phyloP scores from a whole-genome alignment of 2,113 vertebrate species.

The Entosphenus tridentatus region DNA sequence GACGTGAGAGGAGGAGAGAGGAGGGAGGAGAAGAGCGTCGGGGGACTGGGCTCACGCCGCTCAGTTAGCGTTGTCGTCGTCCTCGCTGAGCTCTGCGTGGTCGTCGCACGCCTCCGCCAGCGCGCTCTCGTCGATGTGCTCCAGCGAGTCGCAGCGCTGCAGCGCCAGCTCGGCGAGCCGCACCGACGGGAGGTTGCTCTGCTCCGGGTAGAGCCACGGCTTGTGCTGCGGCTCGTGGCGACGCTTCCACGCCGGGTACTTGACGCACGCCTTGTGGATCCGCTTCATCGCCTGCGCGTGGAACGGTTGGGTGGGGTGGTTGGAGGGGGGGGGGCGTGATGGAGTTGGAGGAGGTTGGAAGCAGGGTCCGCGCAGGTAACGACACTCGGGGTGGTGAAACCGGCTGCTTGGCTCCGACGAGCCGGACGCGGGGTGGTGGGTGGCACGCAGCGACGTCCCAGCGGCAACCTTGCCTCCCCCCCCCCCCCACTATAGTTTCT shows the following conservation, averaged over 20 bases:
- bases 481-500: too few relatives aligned
- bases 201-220: slow-evolving; percentile 42
- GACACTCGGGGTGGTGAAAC: not conserved
- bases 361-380: slow-evolving; percentile 6
- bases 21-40: not conserved
- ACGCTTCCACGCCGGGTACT: slow-evolving; percentile 50
- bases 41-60: not conserved
- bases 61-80: slow-evolving; percentile 19
- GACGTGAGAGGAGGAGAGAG: not conserved
- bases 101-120: slow-evolving; percentile 22
- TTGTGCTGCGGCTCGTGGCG: slow-evolving; percentile 34
- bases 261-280: slow-evolving; percentile 49
- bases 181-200: slow-evolving; percentile 32
- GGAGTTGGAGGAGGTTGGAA: slow-evolving; percentile 10
- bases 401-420: not conserved
- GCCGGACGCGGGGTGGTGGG: not conserved
- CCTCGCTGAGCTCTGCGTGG: slow-evolving; percentile 27
- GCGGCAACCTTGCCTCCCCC: slow-evolving; percentile 22
- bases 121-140: slow-evolving; percentile 28
- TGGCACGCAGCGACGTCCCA: too few relatives aligned
- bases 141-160: slow-evolving; percentile 35
- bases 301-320: slow-evolving; percentile 6
- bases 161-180: slow-evolving; percentile 23
- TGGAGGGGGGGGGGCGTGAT: slow-evolving; percentile 6
- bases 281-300: slow-evolving; percentile 36